Percentiles rank a stretch among this genome's conserved stretches.
phyloP scores from a whole-genome alignment of 2,797 vertebrate genomes.

The Alosa sapidissima region DNA sequence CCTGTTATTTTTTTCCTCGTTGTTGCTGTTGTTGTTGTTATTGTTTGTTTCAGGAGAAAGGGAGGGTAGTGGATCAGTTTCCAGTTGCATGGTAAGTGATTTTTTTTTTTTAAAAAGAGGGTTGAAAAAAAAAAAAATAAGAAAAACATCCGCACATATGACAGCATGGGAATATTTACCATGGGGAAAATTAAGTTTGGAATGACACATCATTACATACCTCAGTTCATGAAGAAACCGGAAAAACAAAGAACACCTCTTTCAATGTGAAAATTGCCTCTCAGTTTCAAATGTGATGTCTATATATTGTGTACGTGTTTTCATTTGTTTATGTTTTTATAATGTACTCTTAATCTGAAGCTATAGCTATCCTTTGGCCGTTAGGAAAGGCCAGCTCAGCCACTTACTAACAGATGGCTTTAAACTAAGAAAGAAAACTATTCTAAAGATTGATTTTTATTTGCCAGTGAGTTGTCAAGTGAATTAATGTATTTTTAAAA shows the following conservation, averaged over 20 bases:
- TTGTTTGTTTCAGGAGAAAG: conserved; percentile 17
- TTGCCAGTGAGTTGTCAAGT: conserved; percentile 23
- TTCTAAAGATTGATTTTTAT: conserved; percentile 22
- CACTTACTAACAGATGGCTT: conserved; percentile 6
- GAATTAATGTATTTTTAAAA: conserved; percentile 22
- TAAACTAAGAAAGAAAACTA: conserved; percentile 15
- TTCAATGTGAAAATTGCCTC: conserved; percentile 27
- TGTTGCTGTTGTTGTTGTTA: not conserved
- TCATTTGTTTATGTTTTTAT: conserved; percentile 21
- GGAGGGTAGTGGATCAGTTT: conserved; percentile 22
- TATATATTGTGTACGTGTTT: conserved; percentile 9
- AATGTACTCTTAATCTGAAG: conserved; percentile 11
- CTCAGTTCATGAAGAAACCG: conserved; percentile 26
- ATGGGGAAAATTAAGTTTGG: not conserved
- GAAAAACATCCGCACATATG: conserved; percentile 9
- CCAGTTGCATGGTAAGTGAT: conserved; percentile 19
- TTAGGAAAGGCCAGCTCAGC: conserved; percentile 11
- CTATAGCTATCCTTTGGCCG: conserved; percentile 17
- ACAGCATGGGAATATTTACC: conserved; percentile 20
- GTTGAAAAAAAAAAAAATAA: not conserved
- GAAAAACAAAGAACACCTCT: conserved; percentile 26
- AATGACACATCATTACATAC: conserved; percentile 22
- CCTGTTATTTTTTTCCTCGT: not conserved
- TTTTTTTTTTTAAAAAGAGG: not conserved
- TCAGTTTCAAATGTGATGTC: conserved; percentile 23